Evolutionary conservation across 2,888 invertebrate genomes (phyloP).

Genomic region (Scaptomyza polygonia): DNA sequence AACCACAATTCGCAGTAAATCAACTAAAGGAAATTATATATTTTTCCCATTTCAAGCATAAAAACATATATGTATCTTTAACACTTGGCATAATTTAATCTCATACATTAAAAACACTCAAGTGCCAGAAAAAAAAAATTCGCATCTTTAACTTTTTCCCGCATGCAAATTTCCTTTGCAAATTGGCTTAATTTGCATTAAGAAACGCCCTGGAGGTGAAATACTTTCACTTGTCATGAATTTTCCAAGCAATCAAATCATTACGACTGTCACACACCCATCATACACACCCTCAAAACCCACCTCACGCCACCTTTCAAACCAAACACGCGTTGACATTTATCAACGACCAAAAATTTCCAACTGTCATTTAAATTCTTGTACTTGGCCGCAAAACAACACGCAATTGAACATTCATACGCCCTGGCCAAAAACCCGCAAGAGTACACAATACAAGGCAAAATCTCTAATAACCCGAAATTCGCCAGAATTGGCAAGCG

Average conservation of each 20-base stretch:
- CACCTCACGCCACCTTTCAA: not conserved
- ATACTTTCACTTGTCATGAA: conserved; percentile 34
- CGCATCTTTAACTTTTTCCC: conserved; percentile 15
- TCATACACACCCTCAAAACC: not conserved
- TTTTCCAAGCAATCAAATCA: conserved; percentile 73
- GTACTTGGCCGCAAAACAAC: conserved; percentile 47
- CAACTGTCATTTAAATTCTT: conserved; percentile 69
- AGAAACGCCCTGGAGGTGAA: conserved; percentile 45
- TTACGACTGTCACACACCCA: conserved; percentile 43
- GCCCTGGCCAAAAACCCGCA: conserved; percentile 52
- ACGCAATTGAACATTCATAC: conserved; percentile 73
- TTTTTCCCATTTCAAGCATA: not conserved
- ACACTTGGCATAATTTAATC: conserved; percentile 18
- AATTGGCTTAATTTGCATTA: conserved; percentile 70
- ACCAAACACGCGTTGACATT: conserved; percentile 67
- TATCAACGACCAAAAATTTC: conserved; percentile 53
- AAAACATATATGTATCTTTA: not conserved
- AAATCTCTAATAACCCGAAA: conserved; percentile 70
- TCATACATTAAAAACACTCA: conserved; percentile 33
- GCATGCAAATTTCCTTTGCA: conserved; percentile 31
- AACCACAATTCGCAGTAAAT: conserved; percentile 52
- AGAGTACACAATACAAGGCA: conserved; percentile 40
- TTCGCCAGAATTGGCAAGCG: conserved; percentile 58
- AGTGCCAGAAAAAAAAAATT: conserved; percentile 11
- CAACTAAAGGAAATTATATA: conserved; percentile 67